Evolutionary conservation across 2,888 invertebrate species (phyloP).

Genomic region (Pasiphila rectangulata): DNA sequence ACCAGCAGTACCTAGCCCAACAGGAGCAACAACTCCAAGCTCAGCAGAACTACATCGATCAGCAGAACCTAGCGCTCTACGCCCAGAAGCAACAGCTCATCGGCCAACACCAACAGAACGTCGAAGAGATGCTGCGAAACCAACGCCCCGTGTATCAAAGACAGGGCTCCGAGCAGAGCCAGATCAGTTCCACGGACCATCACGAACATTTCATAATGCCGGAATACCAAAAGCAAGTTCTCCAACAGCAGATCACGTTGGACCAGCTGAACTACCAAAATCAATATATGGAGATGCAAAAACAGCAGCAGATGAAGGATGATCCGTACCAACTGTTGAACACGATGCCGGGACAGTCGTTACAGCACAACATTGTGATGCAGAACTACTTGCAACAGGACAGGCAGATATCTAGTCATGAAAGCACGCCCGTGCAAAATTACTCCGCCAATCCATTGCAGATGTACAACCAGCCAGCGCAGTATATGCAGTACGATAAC

Average conservation of each 20-base stretch:
- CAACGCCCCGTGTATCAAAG: constrained; percentile 69
- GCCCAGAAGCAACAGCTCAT: constrained; percentile 76
- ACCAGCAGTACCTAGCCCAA: constrained; percentile 76
- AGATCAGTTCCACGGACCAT: constrained; percentile 59
- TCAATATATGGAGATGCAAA: constrained; percentile 48
- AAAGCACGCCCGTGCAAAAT: constrained; percentile 76
- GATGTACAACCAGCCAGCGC: constrained; percentile 60
- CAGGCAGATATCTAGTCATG: constrained; percentile 77
- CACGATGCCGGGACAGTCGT: constrained; percentile 68
- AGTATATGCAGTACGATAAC: constrained; percentile 45
- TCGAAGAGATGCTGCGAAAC: constrained; percentile 62
- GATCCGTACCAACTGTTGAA: constrained; percentile 62
- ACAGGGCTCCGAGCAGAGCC: constrained; percentile 73
- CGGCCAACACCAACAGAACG: constrained; percentile 77
- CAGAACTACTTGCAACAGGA: constrained; percentile 69
- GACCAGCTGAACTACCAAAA: constrained; percentile 63
- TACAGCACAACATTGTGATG: constrained; percentile 65
- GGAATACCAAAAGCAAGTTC: constrained; percentile 56
- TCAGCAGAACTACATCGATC: constrained; percentile 80
- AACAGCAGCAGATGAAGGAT: constrained; percentile 59
- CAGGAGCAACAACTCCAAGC: constrained; percentile 76
- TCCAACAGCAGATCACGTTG: constrained; percentile 67
- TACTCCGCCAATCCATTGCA: constrained; percentile 70
- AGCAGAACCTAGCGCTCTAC: constrained; percentile 75
- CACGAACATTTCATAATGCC: constrained; percentile 59